A percentile compares a stretch with the other conserved stretches of the same genome.
Conservation (phyloP, 1,140 invertebrate species). For the Nylanderia fulva region DNA sequence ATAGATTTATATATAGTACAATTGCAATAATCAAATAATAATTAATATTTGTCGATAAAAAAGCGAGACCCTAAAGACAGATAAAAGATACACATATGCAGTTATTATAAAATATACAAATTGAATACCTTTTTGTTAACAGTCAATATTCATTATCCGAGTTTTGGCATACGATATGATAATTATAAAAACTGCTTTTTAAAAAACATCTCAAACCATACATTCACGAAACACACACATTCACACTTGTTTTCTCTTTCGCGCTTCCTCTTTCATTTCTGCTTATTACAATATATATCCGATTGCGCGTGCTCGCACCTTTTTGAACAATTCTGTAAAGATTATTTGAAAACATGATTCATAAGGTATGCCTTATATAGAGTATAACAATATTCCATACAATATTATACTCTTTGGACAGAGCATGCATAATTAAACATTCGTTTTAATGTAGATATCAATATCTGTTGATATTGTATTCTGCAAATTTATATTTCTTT, state of each 20-base stretch:
- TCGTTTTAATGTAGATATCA: constrained; percentile 44
- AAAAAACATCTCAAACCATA: constrained; percentile 43
- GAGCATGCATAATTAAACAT: constrained; percentile 54
- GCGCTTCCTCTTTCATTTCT: neutral
- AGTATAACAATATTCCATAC: constrained; percentile 57
- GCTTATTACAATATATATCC: constrained; percentile 57
- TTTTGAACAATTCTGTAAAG: constrained; percentile 57
- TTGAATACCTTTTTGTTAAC: constrained; percentile 47
- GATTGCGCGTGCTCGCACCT: constrained; percentile 37
- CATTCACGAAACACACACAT: constrained; percentile 48
- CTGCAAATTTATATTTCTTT: constrained; percentile 5
- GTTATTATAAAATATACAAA: constrained; percentile 56
- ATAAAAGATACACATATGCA: constrained; percentile 28
- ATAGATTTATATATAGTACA: constrained; percentile 5
- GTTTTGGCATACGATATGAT: constrained; percentile 55
- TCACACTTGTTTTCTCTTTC: neutral
- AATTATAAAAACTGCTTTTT: constrained; percentile 65
- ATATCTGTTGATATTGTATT: constrained; percentile 26
- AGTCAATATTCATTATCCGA: constrained; percentile 47
- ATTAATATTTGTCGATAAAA: neutral
- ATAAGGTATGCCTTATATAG: constrained; percentile 51
- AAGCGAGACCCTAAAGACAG: constrained; percentile 27
- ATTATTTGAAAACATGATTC: constrained; percentile 51
- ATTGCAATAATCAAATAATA: constrained; percentile 25
- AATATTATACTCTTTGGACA: constrained; percentile 53